Base-by-base conservation (phyloP, 1,140 invertebrate genomes). In the Pomacea maculata region DNA sequence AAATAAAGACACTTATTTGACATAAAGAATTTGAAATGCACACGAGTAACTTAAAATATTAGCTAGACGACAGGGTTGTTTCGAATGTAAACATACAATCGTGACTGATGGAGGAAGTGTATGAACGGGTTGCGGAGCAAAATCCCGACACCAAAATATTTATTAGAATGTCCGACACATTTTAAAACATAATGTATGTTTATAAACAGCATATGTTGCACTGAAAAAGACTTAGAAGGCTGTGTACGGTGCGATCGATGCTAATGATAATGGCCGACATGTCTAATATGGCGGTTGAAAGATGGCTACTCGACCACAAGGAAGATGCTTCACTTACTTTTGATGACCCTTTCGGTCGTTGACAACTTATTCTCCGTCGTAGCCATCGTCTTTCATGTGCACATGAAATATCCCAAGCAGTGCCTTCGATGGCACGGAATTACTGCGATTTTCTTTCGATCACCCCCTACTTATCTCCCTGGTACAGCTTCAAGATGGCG, bases 311-410 rank as follows among this genome's bases (percentile, higher is more conserved):
- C 21, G 63, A 12, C 21, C 75, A 82, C 72, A 81, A 82, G 80
- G 65, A 76, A 79, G 55, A 80, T 64, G 54, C 34, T 75, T 63
- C 72, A 86, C 86, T 95, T 93, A 95, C 94, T 94, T 94, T 95
- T 94, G 85, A 95, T 93, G 88, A 94, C 93, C 90, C 94, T 94
- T 85, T 95, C 94, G 89, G 94, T 94, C 85, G 94, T 94, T 85
- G 94, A 94, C 89, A 94, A 91, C 92, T 95, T 95, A 87, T 86
- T 85, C 82, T 91, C 90, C 84, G 88, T 87, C 63, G 87, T 87
- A 87, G 90, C 86, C 90, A 91, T 91, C 84, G 83, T 89, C 80
- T 83, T 85, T 85, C 85, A 86, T 86, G 84, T 72, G 82, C 72
- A 75, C 79, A 83, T 83, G 80, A 86, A 85, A 80, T 79, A 83